Conservation (phyloP, 2,797 vertebrate species). For the Esox masquinongy region DNA sequence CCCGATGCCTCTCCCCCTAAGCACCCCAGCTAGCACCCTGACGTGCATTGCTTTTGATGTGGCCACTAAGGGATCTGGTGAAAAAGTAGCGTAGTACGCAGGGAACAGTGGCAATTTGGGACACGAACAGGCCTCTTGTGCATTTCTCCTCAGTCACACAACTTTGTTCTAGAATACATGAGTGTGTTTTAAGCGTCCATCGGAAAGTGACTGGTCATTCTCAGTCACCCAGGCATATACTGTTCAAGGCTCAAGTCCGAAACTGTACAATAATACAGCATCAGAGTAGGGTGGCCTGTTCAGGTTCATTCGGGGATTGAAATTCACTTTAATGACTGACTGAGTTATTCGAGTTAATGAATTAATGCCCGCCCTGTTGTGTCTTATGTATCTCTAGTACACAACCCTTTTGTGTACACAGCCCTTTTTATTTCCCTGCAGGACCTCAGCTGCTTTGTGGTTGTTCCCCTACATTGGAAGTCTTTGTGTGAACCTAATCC, state of each 20-base stretch:
- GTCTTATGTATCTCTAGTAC: constrained; percentile 44
- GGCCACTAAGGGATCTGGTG: not conserved
- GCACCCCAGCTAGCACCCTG: not conserved
- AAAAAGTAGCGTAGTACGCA: too few relatives aligned
- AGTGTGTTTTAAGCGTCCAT: too few relatives aligned
- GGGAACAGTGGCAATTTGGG: too few relatives aligned
- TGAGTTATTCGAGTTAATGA: not conserved
- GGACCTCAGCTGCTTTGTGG: not conserved
- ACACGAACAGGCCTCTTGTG: too few relatives aligned
- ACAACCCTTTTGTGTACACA: constrained; percentile 27
- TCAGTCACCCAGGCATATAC: too few relatives aligned
- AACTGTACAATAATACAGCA: not conserved
- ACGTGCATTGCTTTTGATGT: not conserved
- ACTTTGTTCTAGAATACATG: too few relatives aligned
- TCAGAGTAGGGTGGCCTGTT: not conserved
- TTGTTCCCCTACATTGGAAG: not conserved
- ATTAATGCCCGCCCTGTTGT: constrained; percentile 19
- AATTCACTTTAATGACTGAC: not conserved
- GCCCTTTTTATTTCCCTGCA: constrained; percentile 15
- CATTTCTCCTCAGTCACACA: too few relatives aligned
- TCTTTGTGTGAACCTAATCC: too few relatives aligned
- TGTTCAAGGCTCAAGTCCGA: not conserved
- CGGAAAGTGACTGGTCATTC: too few relatives aligned
- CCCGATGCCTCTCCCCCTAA: constrained; percentile 5
- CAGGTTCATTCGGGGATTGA: not conserved